phyloP scores from a whole-genome alignment of 1,140 invertebrate genomes.

The Bombus confusus region DNA sequence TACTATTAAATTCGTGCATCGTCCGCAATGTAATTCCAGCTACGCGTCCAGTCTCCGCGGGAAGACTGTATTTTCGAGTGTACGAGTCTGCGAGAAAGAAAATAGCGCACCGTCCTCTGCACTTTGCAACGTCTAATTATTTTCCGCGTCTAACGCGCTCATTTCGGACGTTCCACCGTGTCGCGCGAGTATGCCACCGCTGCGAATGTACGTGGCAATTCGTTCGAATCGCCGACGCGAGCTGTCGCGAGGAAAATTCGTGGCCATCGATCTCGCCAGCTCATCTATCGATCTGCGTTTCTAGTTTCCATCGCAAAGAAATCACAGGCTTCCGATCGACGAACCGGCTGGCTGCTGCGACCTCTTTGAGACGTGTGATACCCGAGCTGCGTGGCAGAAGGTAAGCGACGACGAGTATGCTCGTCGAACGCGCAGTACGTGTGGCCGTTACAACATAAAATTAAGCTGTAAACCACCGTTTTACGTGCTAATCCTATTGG shows the following conservation, averaged over 20 bases:
- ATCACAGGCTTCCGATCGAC: accelerated
- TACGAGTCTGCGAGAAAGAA: background rate
- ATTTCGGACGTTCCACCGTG: background rate
- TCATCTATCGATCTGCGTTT: background rate
- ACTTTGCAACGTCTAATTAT: background rate
- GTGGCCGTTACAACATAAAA: too few species aligned
- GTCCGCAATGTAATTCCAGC: conserved; percentile 7
- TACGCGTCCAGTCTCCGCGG: background rate
- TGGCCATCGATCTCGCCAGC: too few species aligned
- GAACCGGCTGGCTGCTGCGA: too few species aligned
- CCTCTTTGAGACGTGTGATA: too few species aligned
- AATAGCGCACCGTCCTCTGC: background rate
- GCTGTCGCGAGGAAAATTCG: accelerated
- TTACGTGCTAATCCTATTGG: too few species aligned
- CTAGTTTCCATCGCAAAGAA: too few species aligned
- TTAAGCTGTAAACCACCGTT: too few species aligned
- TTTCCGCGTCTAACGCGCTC: background rate
- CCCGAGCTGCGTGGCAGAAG: too few species aligned
- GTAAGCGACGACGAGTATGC: too few species aligned
- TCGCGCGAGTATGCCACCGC: background rate
- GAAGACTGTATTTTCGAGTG: background rate
- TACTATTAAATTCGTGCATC: conserved; percentile 27
- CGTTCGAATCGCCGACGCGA: too few species aligned
- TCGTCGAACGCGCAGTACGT: too few species aligned
- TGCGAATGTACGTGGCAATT: background rate